Conservation (phyloP, 2,113 vertebrate species). For the Hirundichthys speculiger region DNA sequence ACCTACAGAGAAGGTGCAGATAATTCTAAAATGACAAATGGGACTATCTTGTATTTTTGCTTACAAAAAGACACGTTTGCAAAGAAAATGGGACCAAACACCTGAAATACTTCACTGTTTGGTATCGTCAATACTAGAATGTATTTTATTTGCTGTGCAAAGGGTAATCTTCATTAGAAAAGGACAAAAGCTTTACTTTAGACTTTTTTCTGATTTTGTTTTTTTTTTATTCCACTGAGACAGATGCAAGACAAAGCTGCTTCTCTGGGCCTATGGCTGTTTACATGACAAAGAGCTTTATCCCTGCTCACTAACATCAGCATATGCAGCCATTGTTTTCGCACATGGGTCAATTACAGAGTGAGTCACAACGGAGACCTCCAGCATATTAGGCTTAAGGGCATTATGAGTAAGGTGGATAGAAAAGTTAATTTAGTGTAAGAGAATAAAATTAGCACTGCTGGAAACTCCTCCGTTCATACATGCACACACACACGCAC, state of each 20-base stretch:
- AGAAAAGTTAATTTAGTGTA: conserved; percentile 4
- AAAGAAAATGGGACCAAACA: too few species aligned
- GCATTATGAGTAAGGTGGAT: conserved; percentile 8
- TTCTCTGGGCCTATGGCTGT: conserved; percentile 56
- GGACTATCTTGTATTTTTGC: too few species aligned
- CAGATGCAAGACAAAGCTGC: conserved; percentile 37
- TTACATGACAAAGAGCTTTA: conserved; percentile 55
- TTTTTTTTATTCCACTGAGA: conserved; percentile 25
- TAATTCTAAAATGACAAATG: too few species aligned
- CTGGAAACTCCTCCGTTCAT: background rate
- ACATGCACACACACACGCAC: too few species aligned
- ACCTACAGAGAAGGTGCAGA: too few species aligned
- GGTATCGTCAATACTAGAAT: too few species aligned
- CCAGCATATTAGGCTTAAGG: conserved; percentile 26
- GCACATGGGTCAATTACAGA: conserved; percentile 68
- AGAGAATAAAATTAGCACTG: background rate
- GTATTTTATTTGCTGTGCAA: too few species aligned
- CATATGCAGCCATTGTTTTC: conserved; percentile 33
- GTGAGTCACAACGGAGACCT: conserved; percentile 46
- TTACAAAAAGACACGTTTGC: too few species aligned
- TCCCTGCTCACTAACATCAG: conserved; percentile 50
- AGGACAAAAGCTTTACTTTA: too few species aligned
- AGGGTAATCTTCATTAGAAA: too few species aligned
- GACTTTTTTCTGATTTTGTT: conserved; percentile 11
- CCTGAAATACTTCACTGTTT: too few species aligned